Evolutionary conservation across 1,140 invertebrate species (phyloP), one percentile per base, ranked within the genome.

Genomic region (Caenorhabditis brenneri): DNA sequence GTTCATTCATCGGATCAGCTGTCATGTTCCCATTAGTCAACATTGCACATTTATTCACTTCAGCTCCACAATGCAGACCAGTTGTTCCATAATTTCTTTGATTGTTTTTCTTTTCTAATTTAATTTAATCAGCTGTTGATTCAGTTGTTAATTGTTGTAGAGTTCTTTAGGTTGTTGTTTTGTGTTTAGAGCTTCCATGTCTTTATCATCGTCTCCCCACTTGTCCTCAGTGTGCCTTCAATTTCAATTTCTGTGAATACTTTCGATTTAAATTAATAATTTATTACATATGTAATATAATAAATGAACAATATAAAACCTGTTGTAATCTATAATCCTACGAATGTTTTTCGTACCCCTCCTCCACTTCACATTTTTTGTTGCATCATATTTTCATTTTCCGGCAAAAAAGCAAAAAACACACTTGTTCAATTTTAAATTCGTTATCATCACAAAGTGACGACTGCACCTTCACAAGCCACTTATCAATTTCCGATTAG

Each of bases 1-100:
- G 96, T 48, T 95, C 95, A 3, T 92, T 94, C 0, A 82, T 94
- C 29, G 95, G 95, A 31, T 94, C 95, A 19, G 87, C 94, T 7
- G 88, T 93, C 2, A 93, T 93, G 74, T 96, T 95, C 91, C 85
- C 93, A 79, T 89, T 95, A 42, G 93, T 96, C 83, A 95, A 95
- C 92, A 93, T 94, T 87, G 93, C 93, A 0, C 85, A 92, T 19
- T 87, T 94, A 4, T 96, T 96, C 87, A 85, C 91, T 55, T 82
- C 81, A 60, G 89, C 87, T 7, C 88, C 86, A 31, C 48, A 42
- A 27, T 87, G 86, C 80, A 33, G 24, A 81, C 4, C 48, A 10
- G 27, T 4, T 29, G 10, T 27, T 27, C 7, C 19, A 15, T 48
- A 6, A 79, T 31, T 6, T 19, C 7, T n/a, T n/a, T 39, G 1